Evolutionary conservation across 2,797 vertebrate species (phyloP), one percentile per base, ranked within the genome.

Genomic region (Alectoris magna): DNA sequence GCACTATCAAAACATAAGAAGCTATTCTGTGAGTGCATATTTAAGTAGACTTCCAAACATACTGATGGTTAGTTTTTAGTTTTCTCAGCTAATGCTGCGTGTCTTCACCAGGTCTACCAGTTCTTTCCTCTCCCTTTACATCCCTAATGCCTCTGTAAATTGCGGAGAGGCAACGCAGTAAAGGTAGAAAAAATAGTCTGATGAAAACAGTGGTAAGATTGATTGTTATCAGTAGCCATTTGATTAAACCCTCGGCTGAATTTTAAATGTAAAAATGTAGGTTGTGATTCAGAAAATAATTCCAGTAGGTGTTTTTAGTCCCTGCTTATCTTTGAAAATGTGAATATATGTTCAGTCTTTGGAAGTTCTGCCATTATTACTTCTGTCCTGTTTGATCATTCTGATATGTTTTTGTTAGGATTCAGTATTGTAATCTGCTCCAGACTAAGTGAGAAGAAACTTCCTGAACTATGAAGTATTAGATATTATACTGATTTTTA

Each of bases 401-500:
- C 34, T 69, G 48, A 36, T 12, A 38, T 38, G 13, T 22, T 70
- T 31, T 29, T 51, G 22, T 70, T 39, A 70, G 48, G 26, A 53
- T 70, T 14, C 26, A 12, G 11, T 38, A 27, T 18, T 39, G 36
- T 53, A 51, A 70, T 39, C 19, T 60, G 16, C 10, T 55, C 14
- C 9, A 44, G 46, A 67, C 59, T 64, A 71, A 64, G 44, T 41
- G 26, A 56, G 23, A 59, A 53, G 26, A 55, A n/a, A 39, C 2
- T 18, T 38, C 31, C 1, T 59, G 67, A 74, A 71, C 26, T n/a
- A 26, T 4, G 46, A 8, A 13, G 39, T 17, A 63, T 17, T 4
- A 14, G 1, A 0, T 43, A 8, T 36, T 48, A n/a, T 36, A 2
- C 12, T 64, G 11, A 4, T 39, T 4, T 17, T 4, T 39, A 39